Percentiles rank a stretch among this genome's conserved stretches.
phyloP scores from a whole-genome alignment of 2,888 invertebrate species.

The Leptarthrus brevirostris region DNA sequence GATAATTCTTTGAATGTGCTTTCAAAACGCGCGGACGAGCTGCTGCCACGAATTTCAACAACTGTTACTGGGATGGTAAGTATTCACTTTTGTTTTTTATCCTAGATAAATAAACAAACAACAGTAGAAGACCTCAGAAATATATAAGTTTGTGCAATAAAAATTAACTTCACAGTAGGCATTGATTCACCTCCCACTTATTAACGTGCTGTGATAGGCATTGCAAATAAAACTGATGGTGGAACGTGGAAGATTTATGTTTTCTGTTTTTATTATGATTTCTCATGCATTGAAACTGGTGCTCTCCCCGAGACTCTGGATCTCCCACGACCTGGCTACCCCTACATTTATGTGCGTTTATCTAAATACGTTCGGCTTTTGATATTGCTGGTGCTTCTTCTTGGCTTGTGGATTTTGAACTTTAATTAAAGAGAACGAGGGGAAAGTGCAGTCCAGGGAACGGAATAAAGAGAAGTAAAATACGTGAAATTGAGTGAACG shows the following conservation, averaged over 20 bases:
- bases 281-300: not conserved
- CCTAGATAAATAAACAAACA: too few species aligned
- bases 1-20: not conserved
- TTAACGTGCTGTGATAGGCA: not conserved
- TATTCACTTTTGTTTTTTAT: not conserved
- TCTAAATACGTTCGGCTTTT: not conserved
- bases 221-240: not conserved
- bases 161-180: too few species aligned
- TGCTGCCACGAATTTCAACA: not conserved
- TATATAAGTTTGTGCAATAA: too few species aligned
- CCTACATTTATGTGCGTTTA: not conserved
- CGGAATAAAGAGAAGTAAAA: too few species aligned
- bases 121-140: too few species aligned
- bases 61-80: slow-evolving; percentile 12
- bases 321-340: not conserved
- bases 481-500: too few species aligned
- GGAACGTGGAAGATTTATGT: not conserved
- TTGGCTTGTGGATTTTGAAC: not conserved
- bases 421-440: not conserved
- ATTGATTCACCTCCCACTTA: too few species aligned
- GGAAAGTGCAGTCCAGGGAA: not conserved
- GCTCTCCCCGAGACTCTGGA: not conserved
- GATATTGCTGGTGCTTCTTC: not conserved
- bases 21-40: not conserved
- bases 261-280: slow-evolving; percentile 33